Base-by-base conservation (phyloP, 2,888 invertebrate genomes). In the Dromius quadrimaculatus region DNA sequence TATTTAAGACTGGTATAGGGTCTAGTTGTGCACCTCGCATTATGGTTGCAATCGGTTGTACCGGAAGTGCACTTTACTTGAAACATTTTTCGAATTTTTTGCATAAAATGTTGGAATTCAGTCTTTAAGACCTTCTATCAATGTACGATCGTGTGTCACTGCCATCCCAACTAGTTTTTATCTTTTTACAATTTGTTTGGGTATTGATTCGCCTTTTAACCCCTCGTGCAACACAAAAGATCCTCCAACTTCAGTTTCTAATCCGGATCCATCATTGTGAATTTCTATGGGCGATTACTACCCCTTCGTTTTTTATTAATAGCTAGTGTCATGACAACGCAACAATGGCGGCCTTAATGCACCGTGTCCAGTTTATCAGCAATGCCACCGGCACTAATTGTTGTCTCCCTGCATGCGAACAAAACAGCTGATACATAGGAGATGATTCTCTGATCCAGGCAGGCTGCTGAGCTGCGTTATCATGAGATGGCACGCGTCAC, bases 401-500 rank as follows among this genome's bases (percentile, higher is more conserved):
- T 45, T 20, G 19, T 20, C 45, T 19, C 20, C 45, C 45, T 43
- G 43, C 17, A 43, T 17, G 45, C 8, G 28, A 28, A 28, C 28
- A 28, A 28, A 3, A 28, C 28, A 28, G 28, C 28, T 28, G 28
- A 28, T 28, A 28, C 4, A 8, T 28, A 28, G 4, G 28, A 28
- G 3, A 8, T 5, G n/a, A n/a, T n/a, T n/a, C n/a, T n/a, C n/a
- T n/a, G n/a, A 9, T 6, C 3, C 41, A 43, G 11, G 11, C 36
- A 9, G 36, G 36, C 3, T 36, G 47, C 47, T 47, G 47, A 57
- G 23, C 54, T 32, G 57, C 57, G 61, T 61, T 61, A 61, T 61
- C 61, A 59, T 59, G 32, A 34, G 15, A 59, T 19, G 59, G 59
- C 59, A 59, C 59, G 59, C 59, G 59, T 59, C n/a, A n/a, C n/a